These are phyloP conservation scores for Ciconia maguari DNA, from an alignment of 2,113 vertebrate species.

Conservation along the genomic window DNA sequence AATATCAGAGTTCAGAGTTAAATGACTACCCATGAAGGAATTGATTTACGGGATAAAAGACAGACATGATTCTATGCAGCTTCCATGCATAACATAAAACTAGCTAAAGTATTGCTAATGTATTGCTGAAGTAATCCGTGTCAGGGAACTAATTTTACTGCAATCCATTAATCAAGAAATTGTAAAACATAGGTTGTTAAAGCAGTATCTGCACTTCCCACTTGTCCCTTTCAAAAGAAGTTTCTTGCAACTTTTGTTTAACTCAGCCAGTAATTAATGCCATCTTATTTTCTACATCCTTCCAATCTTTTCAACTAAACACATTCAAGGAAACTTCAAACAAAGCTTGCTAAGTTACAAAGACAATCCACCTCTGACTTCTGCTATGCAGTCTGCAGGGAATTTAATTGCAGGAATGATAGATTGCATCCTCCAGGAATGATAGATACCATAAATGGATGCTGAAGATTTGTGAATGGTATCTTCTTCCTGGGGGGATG, in stretches of 20 bases:
- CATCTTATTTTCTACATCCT: not conserved
- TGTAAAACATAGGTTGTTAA: not conserved
- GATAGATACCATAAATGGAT: not conserved
- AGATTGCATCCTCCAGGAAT: not conserved
- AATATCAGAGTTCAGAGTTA: not conserved
- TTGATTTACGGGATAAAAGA: not conserved
- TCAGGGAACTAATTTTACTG: not conserved
- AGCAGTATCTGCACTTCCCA: not conserved
- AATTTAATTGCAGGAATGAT: not conserved
- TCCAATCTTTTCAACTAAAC: not conserved
- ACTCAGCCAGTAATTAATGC: not conserved
- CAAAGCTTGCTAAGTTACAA: not conserved
- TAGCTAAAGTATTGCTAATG: not conserved
- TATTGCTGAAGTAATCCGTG: not conserved
- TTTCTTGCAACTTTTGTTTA: not conserved
- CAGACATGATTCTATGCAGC: not conserved
- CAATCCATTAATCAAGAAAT: not conserved
- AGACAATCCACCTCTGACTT: not conserved
- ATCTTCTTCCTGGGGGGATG: not conserved
- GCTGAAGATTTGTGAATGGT: not conserved
- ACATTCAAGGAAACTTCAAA: not conserved
- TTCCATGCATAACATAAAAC: not conserved
- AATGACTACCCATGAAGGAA: not conserved
- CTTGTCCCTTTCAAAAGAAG: not conserved
- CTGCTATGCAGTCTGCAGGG: not conserved